Conservation (phyloP, 2,113 vertebrate species). For the Podarcis raffonei region DNA sequence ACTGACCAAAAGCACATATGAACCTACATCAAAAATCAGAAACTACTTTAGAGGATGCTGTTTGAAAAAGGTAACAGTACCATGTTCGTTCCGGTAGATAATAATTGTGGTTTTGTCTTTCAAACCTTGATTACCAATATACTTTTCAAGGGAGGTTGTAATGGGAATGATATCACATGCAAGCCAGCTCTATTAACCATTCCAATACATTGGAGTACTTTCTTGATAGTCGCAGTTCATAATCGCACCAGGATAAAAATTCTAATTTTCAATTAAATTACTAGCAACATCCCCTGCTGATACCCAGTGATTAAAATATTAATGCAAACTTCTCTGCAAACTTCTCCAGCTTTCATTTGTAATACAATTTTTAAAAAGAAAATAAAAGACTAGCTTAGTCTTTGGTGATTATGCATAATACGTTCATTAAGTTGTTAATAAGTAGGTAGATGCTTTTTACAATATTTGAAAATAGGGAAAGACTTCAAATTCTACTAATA, state of each 20-base stretch:
- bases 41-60: neutral
- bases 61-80: neutral
- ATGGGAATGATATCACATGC: fast-evolving
- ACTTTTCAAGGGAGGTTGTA: slow-evolving; percentile 2
- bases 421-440: slow-evolving; percentile 63
- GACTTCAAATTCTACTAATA: slow-evolving; percentile 40
- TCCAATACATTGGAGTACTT: neutral
- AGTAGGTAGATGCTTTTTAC: slow-evolving; percentile 48
- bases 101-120: fast-evolving
- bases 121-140: neutral
- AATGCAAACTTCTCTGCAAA: slow-evolving; percentile 49
- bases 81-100: neutral
- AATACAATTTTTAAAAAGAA: neutral
- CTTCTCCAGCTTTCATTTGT: slow-evolving; percentile 23
- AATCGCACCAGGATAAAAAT: slow-evolving; percentile 26
- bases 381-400: slow-evolving; percentile 40
- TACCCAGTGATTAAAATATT: slow-evolving; percentile 48
- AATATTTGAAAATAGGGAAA: slow-evolving; percentile 38
- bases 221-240: neutral
- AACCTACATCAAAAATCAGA: neutral
- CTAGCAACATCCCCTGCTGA: slow-evolving; percentile 39
- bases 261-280: slow-evolving; percentile 44
- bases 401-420: slow-evolving; percentile 34
- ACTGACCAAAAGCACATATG: neutral
- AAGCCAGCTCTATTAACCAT: neutral